phyloP scores from a whole-genome alignment of 1,140 invertebrate species.

The Camponotus vicinus region DNA sequence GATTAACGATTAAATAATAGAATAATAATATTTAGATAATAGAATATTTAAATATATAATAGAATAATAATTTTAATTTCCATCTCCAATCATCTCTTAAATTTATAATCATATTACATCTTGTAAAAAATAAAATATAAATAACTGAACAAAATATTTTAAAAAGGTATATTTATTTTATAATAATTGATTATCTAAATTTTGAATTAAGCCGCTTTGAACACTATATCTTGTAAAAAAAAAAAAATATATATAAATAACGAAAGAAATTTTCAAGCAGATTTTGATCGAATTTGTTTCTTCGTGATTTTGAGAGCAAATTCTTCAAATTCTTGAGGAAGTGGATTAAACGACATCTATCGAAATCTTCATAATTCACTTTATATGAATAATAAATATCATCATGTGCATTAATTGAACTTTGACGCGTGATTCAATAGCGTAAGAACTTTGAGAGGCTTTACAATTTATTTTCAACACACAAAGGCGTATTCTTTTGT shows the following conservation, averaged over 20 bases:
- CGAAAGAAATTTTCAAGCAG: background rate
- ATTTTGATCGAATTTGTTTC: background rate
- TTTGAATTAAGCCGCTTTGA: background rate
- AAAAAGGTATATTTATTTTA: background rate
- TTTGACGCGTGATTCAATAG: slow-evolving; percentile 1
- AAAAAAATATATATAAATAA: background rate
- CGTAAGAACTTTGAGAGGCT: background rate
- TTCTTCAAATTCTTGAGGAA: background rate
- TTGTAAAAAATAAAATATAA: slow-evolving; percentile 3
- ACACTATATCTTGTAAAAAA: background rate
- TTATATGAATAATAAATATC: background rate
- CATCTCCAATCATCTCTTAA: no score
- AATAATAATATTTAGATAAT: no score
- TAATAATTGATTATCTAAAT: background rate
- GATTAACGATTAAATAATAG: no score
- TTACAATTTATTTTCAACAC: background rate
- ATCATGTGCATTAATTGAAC: background rate
- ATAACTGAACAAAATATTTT: background rate
- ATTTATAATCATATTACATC: background rate
- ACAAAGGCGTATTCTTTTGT: background rate
- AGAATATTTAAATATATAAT: no score
- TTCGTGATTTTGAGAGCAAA: background rate
- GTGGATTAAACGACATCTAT: background rate
- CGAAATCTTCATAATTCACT: background rate
- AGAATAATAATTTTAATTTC: no score